A percentile compares a stretch with the other conserved stretches of the same genome.
Conservation (phyloP, 2,113 vertebrate species). For the Uropsilus gracilis region DNA sequence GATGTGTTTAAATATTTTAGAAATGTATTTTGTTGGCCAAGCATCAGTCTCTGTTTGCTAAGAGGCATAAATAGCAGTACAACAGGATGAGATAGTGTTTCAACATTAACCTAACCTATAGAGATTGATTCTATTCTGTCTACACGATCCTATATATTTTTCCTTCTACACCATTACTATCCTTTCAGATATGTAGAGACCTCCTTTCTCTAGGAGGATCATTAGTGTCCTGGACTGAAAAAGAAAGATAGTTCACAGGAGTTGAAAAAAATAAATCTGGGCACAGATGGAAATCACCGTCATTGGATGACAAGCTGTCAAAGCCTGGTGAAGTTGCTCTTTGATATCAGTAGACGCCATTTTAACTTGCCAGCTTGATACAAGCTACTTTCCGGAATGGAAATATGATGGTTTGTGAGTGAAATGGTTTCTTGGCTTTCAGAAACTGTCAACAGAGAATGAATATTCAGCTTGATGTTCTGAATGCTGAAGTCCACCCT, state of each 20-base stretch:
- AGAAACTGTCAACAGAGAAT: background rate
- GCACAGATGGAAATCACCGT: background rate
- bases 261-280: background rate
- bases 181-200: background rate
- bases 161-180: no score
- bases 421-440: background rate
- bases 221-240: background rate
- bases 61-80: background rate
- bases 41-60: background rate
- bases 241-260: background rate
- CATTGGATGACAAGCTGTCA: background rate
- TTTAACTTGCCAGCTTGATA: background rate
- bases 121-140: background rate
- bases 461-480: background rate
- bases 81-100: background rate
- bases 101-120: background rate
- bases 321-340: background rate
- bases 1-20: background rate
- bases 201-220: background rate
- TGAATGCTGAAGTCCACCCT: accelerated
- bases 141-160: background rate
- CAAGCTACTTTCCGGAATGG: background rate
- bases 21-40: background rate
- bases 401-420: background rate
- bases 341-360: background rate